A percentile compares a stretch with the other conserved stretches of the same genome.
Evolutionary conservation across 2,888 invertebrate genomes (phyloP).

Genomic region (Stomorhina lunata): DNA sequence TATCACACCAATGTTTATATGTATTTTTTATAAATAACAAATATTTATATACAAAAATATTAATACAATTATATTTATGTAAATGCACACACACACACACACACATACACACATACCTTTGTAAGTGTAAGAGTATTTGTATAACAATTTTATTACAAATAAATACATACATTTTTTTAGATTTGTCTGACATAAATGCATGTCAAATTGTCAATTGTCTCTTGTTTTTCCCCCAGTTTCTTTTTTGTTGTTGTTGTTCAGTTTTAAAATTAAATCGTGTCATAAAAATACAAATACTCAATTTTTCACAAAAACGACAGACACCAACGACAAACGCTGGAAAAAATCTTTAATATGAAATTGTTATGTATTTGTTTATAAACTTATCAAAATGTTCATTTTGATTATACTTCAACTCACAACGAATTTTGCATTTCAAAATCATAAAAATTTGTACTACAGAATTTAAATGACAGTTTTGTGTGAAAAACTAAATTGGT

Average conservation of each 20-base stretch:
- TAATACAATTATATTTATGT: not conserved
- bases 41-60: not conserved
- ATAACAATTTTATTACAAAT: constrained; percentile 4
- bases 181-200: constrained; percentile 62
- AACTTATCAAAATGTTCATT: not conserved
- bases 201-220: constrained; percentile 64
- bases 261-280: constrained; percentile 12
- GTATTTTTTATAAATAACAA: not conserved
- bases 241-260: not conserved
- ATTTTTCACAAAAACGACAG: constrained; percentile 10
- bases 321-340: not conserved
- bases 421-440: no score
- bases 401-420: no score
- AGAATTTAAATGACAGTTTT: constrained; percentile 17
- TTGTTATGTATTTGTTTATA: not conserved
- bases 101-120: not conserved
- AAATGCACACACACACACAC: no score
- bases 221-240: not conserved
- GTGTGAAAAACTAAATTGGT: not conserved
- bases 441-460: not conserved
- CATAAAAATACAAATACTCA: constrained; percentile 32
- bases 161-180: constrained; percentile 43
- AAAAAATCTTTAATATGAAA: constrained; percentile 1
- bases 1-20: not conserved
- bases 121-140: not conserved